Conservation (phyloP, 1,140 invertebrate genomes). For the Trypoxylus dichotomus region DNA sequence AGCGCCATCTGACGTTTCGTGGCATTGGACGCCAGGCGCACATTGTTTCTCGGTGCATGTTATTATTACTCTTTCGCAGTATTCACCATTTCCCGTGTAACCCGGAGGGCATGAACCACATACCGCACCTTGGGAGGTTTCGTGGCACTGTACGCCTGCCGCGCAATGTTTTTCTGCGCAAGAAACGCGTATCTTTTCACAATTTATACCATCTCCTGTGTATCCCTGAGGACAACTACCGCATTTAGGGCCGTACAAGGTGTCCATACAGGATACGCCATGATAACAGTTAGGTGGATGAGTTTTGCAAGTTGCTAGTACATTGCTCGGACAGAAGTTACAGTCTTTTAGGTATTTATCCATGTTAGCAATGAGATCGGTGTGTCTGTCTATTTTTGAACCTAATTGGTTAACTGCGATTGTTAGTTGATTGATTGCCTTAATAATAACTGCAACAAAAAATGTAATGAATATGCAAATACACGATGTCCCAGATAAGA, state of each 20-base stretch:
- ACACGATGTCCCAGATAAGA: no score
- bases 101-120: slow-evolving; percentile 77
- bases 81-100: slow-evolving; percentile 72
- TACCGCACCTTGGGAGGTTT: slow-evolving; percentile 68
- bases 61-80: slow-evolving; percentile 53
- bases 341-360: slow-evolving; percentile 76
- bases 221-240: slow-evolving; percentile 74
- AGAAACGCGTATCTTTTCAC: neutral
- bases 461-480: neutral
- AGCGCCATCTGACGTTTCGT: slow-evolving; percentile 70
- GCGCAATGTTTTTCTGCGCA: slow-evolving; percentile 58
- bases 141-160: slow-evolving; percentile 79
- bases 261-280: slow-evolving; percentile 80
- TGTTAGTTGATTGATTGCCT: slow-evolving; percentile 73
- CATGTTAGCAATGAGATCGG: slow-evolving; percentile 69
- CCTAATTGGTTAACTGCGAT: slow-evolving; percentile 70
- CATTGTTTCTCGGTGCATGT: slow-evolving; percentile 59
- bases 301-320: slow-evolving; percentile 46
- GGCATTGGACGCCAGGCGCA: slow-evolving; percentile 81
- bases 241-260: slow-evolving; percentile 69
- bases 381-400: slow-evolving; percentile 70
- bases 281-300: slow-evolving; percentile 61
- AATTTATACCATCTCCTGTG: slow-evolving; percentile 69
- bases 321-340: slow-evolving; percentile 62
- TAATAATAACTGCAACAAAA: slow-evolving; percentile 54